These are phyloP conservation scores for Momotus momota DNA, from an alignment of 2,797 vertebrate genomes.

Conservation along the genomic window DNA sequence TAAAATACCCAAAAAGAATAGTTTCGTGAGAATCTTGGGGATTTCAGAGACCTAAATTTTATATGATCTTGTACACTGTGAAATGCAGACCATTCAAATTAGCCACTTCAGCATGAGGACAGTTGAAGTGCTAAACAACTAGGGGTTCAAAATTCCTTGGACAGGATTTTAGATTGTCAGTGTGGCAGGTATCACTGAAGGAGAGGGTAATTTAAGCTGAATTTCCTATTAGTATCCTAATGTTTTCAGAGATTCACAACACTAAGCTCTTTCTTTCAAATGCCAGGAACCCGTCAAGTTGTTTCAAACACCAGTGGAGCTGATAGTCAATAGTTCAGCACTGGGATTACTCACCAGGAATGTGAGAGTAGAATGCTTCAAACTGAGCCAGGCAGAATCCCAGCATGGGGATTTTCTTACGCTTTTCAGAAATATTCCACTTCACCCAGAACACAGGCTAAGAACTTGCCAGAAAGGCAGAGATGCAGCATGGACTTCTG, in stretches of 20 bases:
- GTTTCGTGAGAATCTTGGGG: neutral
- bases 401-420: neutral
- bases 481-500: neutral
- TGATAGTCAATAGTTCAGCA: neutral
- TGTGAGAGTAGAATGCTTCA: fast-evolving
- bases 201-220: neutral
- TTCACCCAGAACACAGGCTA: neutral
- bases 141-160: neutral
- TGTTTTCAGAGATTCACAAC: neutral
- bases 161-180: neutral
- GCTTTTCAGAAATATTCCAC: neutral
- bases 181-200: neutral
- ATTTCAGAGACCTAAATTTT: constrained; percentile 26
- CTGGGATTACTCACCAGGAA: neutral
- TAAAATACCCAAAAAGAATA: constrained; percentile 28
- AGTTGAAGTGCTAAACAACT: neutral
- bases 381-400: neutral
- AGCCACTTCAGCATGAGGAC: neutral
- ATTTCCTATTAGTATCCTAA: neutral
- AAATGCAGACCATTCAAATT: neutral
- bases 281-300: neutral
- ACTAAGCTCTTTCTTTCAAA: neutral
- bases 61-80: neutral
- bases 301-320: neutral
- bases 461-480: neutral